Conservation (phyloP, 1,140 invertebrate genomes). For the Drosophila trapezifrons region DNA sequence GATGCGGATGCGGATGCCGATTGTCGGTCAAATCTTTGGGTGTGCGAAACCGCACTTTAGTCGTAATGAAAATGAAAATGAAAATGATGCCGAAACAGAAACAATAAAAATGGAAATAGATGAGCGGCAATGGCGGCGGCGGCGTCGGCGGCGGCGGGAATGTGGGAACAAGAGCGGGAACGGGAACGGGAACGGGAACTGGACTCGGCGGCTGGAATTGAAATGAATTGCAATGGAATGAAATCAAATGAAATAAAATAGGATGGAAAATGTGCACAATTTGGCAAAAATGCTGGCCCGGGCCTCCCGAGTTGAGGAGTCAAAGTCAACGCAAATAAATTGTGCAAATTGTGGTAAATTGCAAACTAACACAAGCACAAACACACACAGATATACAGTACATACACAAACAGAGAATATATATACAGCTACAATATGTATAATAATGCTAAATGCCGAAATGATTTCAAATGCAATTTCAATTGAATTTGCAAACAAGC, state of each 20-base stretch:
- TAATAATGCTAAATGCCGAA: slow-evolving; percentile 66
- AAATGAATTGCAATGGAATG: slow-evolving; percentile 38
- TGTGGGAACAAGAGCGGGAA: slow-evolving; percentile 7
- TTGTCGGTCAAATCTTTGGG: slow-evolving; percentile 37
- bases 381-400: background rate
- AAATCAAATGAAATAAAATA: slow-evolving; percentile 33
- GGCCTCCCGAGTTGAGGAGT: slow-evolving; percentile 62
- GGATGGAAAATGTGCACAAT: slow-evolving; percentile 19
- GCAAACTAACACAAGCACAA: slow-evolving; percentile 27
- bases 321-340: slow-evolving; percentile 73
- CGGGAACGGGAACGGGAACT: slow-evolving; percentile 11
- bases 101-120: slow-evolving; percentile 39
- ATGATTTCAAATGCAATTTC: slow-evolving; percentile 76
- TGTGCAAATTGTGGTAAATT: slow-evolving; percentile 67
- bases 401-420: slow-evolving; percentile 15
- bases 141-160: background rate
- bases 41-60: slow-evolving; percentile 30
- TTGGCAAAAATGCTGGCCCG: slow-evolving; percentile 11
- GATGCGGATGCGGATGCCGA: background rate
- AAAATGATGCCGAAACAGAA: slow-evolving; percentile 24
- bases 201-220: slow-evolving; percentile 15
- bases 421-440: slow-evolving; percentile 39
- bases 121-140: background rate
- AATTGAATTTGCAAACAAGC: slow-evolving; percentile 66
- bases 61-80: slow-evolving; percentile 25